Evolutionary conservation across 2,888 invertebrate species (phyloP).

Genomic region (Frankliniella intonsa): DNA sequence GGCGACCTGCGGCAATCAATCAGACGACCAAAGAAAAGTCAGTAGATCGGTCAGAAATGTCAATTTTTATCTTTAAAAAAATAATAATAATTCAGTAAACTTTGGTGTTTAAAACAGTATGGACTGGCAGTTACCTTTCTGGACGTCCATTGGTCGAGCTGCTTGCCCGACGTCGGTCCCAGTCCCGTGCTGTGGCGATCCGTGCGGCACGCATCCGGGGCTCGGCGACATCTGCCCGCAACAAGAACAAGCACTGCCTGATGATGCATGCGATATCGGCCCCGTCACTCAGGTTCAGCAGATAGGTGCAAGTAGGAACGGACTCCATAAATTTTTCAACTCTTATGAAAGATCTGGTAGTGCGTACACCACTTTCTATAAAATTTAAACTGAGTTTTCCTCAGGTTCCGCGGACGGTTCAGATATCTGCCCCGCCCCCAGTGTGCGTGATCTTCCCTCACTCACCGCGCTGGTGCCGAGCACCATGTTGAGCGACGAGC

Average conservation of each 20-base stretch:
- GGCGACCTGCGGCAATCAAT: neutral
- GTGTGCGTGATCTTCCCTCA: too few species aligned
- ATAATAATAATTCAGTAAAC: too few species aligned
- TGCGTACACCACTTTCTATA: neutral
- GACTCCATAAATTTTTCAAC: neutral
- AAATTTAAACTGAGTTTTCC: neutral
- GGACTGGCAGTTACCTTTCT: neutral
- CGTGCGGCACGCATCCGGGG: neutral
- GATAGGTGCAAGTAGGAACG: neutral
- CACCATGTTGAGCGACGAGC: neutral
- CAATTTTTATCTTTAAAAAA: too few species aligned
- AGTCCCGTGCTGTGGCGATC: neutral
- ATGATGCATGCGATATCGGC: neutral
- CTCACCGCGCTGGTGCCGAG: neutral
- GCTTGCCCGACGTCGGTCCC: neutral
- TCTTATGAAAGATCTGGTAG: neutral
- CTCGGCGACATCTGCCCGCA: neutral
- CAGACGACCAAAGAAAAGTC: too few species aligned
- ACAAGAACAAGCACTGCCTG: neutral
- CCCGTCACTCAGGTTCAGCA: neutral
- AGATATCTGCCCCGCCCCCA: neutral
- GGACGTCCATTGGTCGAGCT: neutral
- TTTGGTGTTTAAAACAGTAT: too few species aligned
- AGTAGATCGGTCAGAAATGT: too few species aligned
- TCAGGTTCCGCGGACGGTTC: too few species aligned